A percentile compares a stretch with the other conserved stretches of the same genome.
Evolutionary conservation across 2,797 vertebrate genomes (phyloP).

Genomic region (Lateolabrax maculatus): DNA sequence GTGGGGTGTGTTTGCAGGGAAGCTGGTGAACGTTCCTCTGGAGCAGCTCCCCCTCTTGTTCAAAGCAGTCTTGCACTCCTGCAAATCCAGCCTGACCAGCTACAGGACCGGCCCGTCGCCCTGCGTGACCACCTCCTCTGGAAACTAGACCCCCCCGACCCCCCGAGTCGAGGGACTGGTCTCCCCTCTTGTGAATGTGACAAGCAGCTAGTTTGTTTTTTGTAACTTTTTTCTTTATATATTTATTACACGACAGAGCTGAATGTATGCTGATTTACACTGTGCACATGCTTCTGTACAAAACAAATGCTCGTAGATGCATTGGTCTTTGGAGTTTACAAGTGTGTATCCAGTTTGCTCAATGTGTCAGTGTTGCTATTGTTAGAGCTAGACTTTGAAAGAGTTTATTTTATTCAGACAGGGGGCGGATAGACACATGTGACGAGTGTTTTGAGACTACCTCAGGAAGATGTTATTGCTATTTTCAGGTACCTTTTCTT

Average conservation of each 20-base stretch:
- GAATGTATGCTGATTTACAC: conserved; percentile 99
- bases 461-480: conserved; percentile 93
- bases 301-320: conserved; percentile 92
- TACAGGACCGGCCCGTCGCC: conserved; percentile 79
- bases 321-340: conserved; percentile 96
- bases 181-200: conserved; percentile 89
- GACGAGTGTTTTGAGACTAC: conserved; percentile 92
- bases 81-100: conserved; percentile 93
- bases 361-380: conserved; percentile 94
- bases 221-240: conserved; percentile 91
- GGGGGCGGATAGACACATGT: conserved; percentile 86
- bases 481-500: conserved; percentile 84
- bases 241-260: conserved; percentile 99
- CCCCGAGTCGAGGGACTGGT: conserved; percentile 65
- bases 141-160: conserved; percentile 78
- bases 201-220: conserved; percentile 92
- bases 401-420: conserved; percentile 84
- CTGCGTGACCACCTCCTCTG: conserved; percentile 80
- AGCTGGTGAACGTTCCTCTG: conserved; percentile 97
- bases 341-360: conserved; percentile 94
- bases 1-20: conserved; percentile 86
- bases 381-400: conserved; percentile 92
- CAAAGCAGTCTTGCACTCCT: conserved; percentile 99
- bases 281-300: conserved; percentile 96
- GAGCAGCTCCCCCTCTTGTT: conserved; percentile 98